A percentile compares a stretch with the other conserved stretches of the same genome.
These are phyloP conservation scores for Antechinus stuartii DNA, from an alignment of 2,113 vertebrate genomes.

Conservation along the genomic window DNA sequence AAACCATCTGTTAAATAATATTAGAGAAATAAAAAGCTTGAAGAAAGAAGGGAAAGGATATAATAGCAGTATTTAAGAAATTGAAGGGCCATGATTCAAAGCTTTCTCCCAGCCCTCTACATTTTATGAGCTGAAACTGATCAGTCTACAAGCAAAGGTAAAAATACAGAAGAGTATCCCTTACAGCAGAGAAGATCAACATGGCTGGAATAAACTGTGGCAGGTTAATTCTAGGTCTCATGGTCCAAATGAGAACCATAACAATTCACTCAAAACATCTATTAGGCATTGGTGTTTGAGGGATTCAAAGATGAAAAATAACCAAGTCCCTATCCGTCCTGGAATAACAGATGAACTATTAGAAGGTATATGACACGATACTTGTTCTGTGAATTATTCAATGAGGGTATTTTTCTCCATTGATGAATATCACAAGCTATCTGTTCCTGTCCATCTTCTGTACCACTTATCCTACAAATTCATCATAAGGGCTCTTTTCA, in stretches of 20 bases:
- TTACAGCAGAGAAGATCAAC: not conserved
- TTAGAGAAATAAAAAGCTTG: not conserved
- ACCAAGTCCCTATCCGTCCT: not conserved
- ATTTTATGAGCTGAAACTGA: not conserved
- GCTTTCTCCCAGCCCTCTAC: not conserved
- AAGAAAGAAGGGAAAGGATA: not conserved
- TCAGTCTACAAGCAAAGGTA: not conserved
- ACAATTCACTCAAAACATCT: not conserved
- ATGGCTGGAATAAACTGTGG: not conserved
- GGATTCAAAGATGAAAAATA: not conserved
- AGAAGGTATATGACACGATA: not conserved
- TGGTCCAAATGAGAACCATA: not conserved
- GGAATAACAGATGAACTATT: not conserved
- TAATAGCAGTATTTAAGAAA: not conserved
- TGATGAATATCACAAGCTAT: not conserved
- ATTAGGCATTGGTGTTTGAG: not conserved
- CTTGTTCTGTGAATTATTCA: not conserved
- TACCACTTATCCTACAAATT: not conserved
- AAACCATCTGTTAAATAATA: not conserved
- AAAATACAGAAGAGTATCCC: not conserved
- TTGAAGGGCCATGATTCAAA: not conserved
- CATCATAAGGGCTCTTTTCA: not conserved
- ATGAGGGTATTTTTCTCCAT: not conserved
- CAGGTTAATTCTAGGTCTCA: not conserved
- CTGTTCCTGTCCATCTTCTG: not conserved